phyloP scores from a whole-genome alignment of 1,140 invertebrate genomes.

The Drosophila pallidifrons region DNA sequence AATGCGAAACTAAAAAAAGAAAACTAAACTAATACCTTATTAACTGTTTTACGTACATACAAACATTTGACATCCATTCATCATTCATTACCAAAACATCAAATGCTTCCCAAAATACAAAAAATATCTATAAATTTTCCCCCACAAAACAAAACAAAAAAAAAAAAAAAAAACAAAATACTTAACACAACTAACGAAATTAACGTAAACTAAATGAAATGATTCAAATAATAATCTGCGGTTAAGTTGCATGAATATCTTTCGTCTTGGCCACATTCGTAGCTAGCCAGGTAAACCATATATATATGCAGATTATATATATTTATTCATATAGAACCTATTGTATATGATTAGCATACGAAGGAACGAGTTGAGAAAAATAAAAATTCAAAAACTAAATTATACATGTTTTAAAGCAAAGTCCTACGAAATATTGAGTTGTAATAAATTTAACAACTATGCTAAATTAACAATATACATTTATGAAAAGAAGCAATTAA shows the following conservation, averaged over 20 bases:
- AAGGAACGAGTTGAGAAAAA: constrained; percentile 26
- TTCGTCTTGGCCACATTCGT: constrained; percentile 39
- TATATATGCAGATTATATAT: constrained; percentile 36
- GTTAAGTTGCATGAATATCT: constrained; percentile 13
- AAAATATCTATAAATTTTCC: too few species aligned
- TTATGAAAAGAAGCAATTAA: constrained; percentile 43
- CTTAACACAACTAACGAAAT: constrained; percentile 43
- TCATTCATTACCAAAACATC: constrained; percentile 12
- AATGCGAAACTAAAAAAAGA: constrained; percentile 9
- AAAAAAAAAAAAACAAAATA: constrained; percentile 8
- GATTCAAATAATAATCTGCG: constrained; percentile 21
- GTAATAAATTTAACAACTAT: constrained; percentile 54
- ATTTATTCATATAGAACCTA: constrained; percentile 57
- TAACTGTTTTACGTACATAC: constrained; percentile 16
- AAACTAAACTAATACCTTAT: constrained; percentile 35
- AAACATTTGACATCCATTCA: constrained; percentile 33
- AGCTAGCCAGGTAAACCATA: constrained; percentile 64
- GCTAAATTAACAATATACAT: constrained; percentile 47
- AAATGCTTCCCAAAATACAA: constrained; percentile 31
- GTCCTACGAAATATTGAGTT: constrained; percentile 69
- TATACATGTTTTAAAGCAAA: constrained; percentile 56
- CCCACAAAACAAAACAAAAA: constrained; percentile 11
- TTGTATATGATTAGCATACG: constrained; percentile 63
- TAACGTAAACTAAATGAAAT: constrained; percentile 23
- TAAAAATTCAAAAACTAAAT: constrained; percentile 31